Evolutionary conservation across 1,140 invertebrate species (phyloP).

Genomic region (Eulimnadia texana): DNA sequence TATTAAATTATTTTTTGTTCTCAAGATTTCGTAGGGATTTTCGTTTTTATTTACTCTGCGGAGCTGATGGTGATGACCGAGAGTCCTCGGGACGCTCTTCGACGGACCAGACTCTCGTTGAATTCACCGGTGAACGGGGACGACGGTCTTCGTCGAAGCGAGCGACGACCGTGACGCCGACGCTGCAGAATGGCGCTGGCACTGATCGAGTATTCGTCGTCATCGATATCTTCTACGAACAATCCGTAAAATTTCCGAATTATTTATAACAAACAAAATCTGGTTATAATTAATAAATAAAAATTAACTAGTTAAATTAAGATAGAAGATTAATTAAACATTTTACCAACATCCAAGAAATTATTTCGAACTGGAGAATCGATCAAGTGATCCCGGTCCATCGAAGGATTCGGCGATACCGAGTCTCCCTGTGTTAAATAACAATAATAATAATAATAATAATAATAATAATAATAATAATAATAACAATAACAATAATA

Average conservation of each 20-base stretch:
- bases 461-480: not conserved
- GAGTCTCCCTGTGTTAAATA: slow-evolving; percentile 33
- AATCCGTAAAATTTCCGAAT: not conserved
- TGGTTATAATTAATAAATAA: not conserved
- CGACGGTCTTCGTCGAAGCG: slow-evolving; percentile 39
- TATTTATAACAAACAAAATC: not conserved
- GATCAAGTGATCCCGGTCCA: slow-evolving; percentile 50
- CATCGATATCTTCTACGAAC: slow-evolving; percentile 42
- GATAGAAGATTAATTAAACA: too few relatives aligned
- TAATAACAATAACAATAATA: not conserved
- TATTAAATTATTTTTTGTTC: not conserved
- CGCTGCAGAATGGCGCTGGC: slow-evolving; percentile 57
- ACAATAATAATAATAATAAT: not conserved
- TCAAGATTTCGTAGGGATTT: not conserved
- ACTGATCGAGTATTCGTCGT: slow-evolving; percentile 64
- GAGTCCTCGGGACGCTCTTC: slow-evolving; percentile 43
- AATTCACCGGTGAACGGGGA: slow-evolving; percentile 41
- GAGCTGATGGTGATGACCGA: slow-evolving; percentile 62
- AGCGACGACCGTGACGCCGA: slow-evolving; percentile 34
- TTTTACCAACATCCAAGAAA: slow-evolving; percentile 11
- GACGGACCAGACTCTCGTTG: slow-evolving; percentile 28
- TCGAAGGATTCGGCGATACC: slow-evolving; percentile 43
- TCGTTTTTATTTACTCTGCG: slow-evolving; percentile 51
- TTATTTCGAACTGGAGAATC: slow-evolving; percentile 37
- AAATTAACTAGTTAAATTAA: not conserved